These are phyloP conservation scores for Xenotilapia leptura DNA, from an alignment of 2,113 vertebrate species.

Conservation along the genomic window DNA sequence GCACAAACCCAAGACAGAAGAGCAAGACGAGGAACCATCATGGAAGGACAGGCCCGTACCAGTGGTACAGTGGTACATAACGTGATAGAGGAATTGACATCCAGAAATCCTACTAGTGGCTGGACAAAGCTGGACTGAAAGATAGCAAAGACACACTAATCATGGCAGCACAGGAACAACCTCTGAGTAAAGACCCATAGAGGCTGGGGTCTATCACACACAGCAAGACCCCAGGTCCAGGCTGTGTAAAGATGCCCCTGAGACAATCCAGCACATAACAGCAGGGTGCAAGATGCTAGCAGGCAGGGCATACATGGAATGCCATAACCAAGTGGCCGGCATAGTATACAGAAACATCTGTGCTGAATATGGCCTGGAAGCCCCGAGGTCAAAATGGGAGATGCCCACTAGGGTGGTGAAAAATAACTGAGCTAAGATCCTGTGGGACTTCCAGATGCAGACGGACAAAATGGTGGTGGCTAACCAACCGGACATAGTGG, in stretches of 20 bases:
- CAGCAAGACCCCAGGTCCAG: too few relatives aligned
- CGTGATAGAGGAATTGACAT: neutral
- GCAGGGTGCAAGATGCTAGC: too few relatives aligned
- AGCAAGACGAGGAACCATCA: neutral
- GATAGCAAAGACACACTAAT: too few relatives aligned
- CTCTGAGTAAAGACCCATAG: too few relatives aligned
- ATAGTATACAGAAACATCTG: fast-evolving
- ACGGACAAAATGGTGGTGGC: neutral
- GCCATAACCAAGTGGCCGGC: fast-evolving
- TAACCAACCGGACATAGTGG: fast-evolving
- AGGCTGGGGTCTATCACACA: too few relatives aligned
- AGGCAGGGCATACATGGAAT: neutral
- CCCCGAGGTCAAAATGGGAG: neutral
- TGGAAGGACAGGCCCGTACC: neutral
- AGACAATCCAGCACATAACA: too few relatives aligned
- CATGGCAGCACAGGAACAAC: too few relatives aligned
- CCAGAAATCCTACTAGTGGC: too few relatives aligned
- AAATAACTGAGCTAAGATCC: neutral
- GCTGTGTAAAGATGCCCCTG: too few relatives aligned
- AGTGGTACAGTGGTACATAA: neutral
- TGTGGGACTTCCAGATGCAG: neutral
- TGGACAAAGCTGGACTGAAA: too few relatives aligned
- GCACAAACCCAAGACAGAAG: neutral
- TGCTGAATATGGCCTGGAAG: neutral
- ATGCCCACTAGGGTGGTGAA: fast-evolving